Evolutionary conservation across 2,888 invertebrate genomes (phyloP), one percentile per base, ranked within the genome.

Genomic region (Leptothorax acervorum): DNA sequence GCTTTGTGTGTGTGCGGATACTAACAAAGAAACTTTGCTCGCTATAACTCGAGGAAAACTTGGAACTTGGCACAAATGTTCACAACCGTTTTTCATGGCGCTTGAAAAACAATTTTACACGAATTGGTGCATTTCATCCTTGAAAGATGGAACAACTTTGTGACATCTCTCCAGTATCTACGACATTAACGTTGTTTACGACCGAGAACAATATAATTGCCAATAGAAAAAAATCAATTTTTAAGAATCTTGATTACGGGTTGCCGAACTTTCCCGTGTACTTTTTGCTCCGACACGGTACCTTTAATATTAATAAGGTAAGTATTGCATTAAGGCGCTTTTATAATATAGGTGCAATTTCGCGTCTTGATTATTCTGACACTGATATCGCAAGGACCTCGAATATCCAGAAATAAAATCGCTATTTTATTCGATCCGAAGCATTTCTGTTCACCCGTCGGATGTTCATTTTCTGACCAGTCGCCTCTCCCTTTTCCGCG

Each of bases 221-320:
- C 18, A 18, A 57, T 5, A 28, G 39, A 48, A 74, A 63, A 63
- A 51, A 63, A 51, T 48, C 39, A 63, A 76, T 51, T 51, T 51
- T 39, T 11, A 15, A 28, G 63, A 39, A 51, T 63, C 11, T 51
- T 23, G 28, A 63, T 75, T 53, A 45, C 15, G 31, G 45, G 45
- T 42, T 23, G 11, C 15, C 62, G 28, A 39, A 48, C 35, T 35
- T 23, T 1, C 42, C 39, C 18, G 18, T 51, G 39, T 48, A 18
- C 6, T 8, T 39, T 18, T 63, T 51, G 11, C 2, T 35, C 9
- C 62, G 35, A 51, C 31, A 45, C n/a, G 45, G 4, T 75, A 35
- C 15, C 11, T 35, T 63, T 75, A 23, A n/a, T 39, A 39, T 73
- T 73, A 63, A 74, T 74, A 45, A 60, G 63, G 39, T 76, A 63